Evolutionary conservation across 2,888 invertebrate species (phyloP).

Genomic region (Oscheius sp.): DNA sequence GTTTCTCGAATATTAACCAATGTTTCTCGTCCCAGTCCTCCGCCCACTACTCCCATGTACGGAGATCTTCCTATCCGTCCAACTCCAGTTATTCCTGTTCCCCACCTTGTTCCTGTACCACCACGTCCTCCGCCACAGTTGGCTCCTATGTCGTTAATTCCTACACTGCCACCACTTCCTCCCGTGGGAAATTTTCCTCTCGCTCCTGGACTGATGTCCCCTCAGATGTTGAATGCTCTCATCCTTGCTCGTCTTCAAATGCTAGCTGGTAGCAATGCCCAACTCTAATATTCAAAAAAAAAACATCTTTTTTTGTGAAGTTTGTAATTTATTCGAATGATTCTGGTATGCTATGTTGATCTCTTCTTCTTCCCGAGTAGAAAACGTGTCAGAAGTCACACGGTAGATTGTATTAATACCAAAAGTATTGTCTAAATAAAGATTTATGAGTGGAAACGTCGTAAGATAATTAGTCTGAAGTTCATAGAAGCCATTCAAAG

Average conservation of each 20-base stretch:
- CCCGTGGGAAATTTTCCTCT: not conserved
- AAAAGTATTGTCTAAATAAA: no score
- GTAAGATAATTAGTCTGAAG: no score
- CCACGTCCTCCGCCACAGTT: not conserved
- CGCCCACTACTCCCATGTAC: constrained; percentile 3
- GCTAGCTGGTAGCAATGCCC: no score
- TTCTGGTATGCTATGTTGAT: no score
- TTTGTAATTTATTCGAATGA: no score
- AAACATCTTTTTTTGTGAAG: no score
- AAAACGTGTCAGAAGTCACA: no score
- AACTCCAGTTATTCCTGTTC: not conserved
- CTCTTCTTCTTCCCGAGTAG: no score
- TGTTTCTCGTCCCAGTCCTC: not conserved
- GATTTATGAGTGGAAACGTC: no score
- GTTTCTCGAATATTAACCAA: not conserved
- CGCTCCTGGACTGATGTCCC: not conserved
- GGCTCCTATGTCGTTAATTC: not conserved
- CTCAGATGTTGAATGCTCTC: not conserved
- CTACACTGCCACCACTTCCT: not conserved
- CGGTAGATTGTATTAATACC: no score
- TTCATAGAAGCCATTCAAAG: no score
- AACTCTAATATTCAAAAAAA: no score
- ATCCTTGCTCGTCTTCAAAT: not conserved
- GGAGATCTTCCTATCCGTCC: constrained; percentile 2
- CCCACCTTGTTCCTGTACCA: not conserved